Evolutionary conservation across 2,797 vertebrate species (phyloP).

Genomic region (Crax fasciolata): DNA sequence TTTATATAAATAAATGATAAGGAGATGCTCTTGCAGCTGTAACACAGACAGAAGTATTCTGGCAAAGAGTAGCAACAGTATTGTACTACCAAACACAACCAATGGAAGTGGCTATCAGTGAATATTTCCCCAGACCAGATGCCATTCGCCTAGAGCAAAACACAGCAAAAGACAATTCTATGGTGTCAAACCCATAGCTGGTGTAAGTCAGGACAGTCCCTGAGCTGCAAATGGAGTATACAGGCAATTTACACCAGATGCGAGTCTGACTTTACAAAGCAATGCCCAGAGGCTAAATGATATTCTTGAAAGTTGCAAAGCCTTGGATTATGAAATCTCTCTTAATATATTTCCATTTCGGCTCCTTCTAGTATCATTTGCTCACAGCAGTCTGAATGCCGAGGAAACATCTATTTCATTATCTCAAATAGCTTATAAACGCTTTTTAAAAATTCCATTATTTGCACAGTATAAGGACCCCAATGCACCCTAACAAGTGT

Average conservation of each 20-base stretch:
- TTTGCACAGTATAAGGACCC: constrained; percentile 66
- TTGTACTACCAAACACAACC: not conserved
- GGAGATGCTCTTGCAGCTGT: not conserved
- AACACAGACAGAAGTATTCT: not conserved
- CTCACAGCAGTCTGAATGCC: constrained; percentile 41
- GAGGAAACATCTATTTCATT: constrained; percentile 83
- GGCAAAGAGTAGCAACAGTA: not conserved
- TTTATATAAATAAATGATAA: constrained; percentile 8
- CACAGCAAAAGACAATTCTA: not conserved
- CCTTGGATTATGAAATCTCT: constrained; percentile 75
- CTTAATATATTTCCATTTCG: constrained; percentile 71
- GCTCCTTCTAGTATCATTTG: constrained; percentile 60
- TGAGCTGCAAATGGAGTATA: constrained; percentile 30
- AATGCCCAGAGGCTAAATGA: constrained; percentile 47
- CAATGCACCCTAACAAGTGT: constrained; percentile 68
- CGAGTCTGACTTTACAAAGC: constrained; percentile 45
- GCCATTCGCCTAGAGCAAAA: constrained; percentile 10
- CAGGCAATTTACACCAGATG: constrained; percentile 35
- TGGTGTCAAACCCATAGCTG: not conserved
- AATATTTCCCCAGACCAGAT: constrained; percentile 11
- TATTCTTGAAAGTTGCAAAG: constrained; percentile 70
- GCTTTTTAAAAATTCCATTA: constrained; percentile 69
- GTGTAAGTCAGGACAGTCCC: constrained; percentile 5
- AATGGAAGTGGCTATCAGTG: not conserved
- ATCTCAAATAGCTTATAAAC: constrained; percentile 76